Evolutionary conservation across 35 echinoderm and acorn worm genomes (phyloP).

Genomic region (Apostichopus californicus): DNA sequence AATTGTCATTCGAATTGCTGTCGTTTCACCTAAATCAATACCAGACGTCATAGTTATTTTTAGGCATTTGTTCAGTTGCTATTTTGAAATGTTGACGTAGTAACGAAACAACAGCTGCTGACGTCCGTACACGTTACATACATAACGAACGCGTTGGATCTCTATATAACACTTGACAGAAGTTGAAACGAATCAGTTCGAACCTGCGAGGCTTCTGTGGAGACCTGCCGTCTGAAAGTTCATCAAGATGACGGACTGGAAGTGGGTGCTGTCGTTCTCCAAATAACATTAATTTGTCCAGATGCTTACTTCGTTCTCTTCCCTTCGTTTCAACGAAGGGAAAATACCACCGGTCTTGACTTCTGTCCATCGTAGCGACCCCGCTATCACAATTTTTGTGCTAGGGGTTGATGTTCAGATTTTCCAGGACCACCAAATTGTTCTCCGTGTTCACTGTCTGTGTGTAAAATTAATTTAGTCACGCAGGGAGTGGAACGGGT

Average conservation of each 20-base stretch:
- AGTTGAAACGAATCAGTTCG: conserved; percentile 7
- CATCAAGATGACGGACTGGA: conserved; percentile 50
- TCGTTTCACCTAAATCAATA: too few relatives aligned
- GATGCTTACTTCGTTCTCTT: conserved; percentile 47
- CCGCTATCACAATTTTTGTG: conserved; percentile 14
- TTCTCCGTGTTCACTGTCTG: not conserved
- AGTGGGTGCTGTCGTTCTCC: conserved; percentile 42
- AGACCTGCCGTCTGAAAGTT: not conserved
- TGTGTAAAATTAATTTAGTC: not conserved
- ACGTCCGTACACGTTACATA: too few relatives aligned
- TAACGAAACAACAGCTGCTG: too few relatives aligned
- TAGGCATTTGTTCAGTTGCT: too few relatives aligned
- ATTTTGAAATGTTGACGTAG: too few relatives aligned
- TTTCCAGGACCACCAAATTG: conserved; percentile 24
- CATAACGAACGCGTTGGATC: too few relatives aligned
- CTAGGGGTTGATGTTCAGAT: conserved; percentile 47
- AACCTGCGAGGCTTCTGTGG: not conserved
- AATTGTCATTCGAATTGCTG: too few relatives aligned
- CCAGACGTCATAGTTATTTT: too few relatives aligned
- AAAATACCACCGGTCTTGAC: conserved; percentile 47
- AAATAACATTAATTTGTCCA: conserved; percentile 29
- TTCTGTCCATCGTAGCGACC: conserved; percentile 44
- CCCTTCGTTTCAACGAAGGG: conserved; percentile 30
- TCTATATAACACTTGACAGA: too few relatives aligned
- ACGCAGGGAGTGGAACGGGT: not conserved